Evolutionary conservation across 2,797 vertebrate species (phyloP), one percentile per base, ranked within the genome.

Genomic region (Peromyscus melanophrys): DNA sequence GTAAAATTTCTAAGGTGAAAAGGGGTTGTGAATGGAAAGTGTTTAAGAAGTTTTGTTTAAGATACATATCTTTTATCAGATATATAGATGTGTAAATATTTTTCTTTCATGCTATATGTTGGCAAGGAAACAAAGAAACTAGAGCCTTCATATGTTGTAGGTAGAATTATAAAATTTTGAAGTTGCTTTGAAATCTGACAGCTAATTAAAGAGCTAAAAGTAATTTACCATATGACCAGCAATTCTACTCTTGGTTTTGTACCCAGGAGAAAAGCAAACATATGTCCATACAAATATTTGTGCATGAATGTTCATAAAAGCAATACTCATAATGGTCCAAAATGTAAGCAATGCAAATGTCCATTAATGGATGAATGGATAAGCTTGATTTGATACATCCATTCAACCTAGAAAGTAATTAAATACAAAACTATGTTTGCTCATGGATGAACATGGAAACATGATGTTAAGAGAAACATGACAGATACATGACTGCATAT

Each of bases 371-470:
- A 37, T 57, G 40, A 94, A 80, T 75, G 29, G 3, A 63, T 67
- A 83, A 94, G 40, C 29, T 87, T 80, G 85, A 87, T 69, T 16
- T 40, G n/a, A 73, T 71, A 37, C 59, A 40, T 43, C 25, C 40
- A 65, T 43, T 88, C 34, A 92, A 57, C 14, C 37, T 85, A 57
- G 59, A 69, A 95, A 92, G 17, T 25, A 90, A 96, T 92, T 37
- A 34, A 46, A 1, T 75, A 71, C 6, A 81, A 61, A 86, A 57
- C 0, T 9, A 83, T 69, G n/a, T 9, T 46, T 73, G 40, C n/a
- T 55, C 4, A 27, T 55, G 19, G 31, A 59, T 55, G 17, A 81
- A 19, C 21, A 25, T 65, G 61, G 40, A 57, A 90, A 69, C 34
- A 67, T 34, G n/a, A 90, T 63, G 43, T 37, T 57, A 75, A 94